A percentile compares a stretch with the other conserved stretches of the same genome.
These are phyloP conservation scores for Eupsittula cactorum DNA, from an alignment of 2,113 vertebrate genomes.

Conservation along the genomic window DNA sequence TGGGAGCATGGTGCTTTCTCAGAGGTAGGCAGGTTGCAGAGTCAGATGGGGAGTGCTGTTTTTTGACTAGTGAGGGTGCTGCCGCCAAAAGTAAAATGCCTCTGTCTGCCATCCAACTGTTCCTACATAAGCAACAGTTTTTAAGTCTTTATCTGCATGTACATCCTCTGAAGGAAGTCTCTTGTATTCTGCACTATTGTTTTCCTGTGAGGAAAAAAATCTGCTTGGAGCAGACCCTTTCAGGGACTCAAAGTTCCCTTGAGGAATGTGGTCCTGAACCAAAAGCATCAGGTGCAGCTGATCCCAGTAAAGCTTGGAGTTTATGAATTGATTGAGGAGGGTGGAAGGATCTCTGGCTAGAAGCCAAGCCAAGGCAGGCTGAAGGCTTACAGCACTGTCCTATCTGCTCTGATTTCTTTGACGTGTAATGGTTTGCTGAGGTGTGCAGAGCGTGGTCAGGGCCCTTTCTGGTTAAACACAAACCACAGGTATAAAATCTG, in stretches of 20 bases:
- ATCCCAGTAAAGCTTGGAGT: neutral
- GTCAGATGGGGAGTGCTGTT: neutral
- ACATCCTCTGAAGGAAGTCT: neutral
- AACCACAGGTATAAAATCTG: neutral
- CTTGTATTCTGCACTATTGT: neutral
- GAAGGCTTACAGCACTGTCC: neutral
- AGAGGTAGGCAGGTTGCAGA: neutral
- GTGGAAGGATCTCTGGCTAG: neutral
- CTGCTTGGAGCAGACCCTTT: neutral
- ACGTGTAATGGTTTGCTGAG: neutral
- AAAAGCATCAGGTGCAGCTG: slow-evolving; percentile 39
- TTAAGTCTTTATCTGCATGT: neutral
- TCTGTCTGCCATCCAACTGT: neutral
- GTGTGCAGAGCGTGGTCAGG: accelerated
- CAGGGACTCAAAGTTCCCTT: neutral
- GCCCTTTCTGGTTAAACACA: neutral
- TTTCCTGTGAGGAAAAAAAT: neutral
- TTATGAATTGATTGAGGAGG: neutral
- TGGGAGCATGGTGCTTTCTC: accelerated
- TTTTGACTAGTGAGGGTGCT: neutral
- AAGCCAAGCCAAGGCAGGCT: neutral
- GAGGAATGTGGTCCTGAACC: neutral
- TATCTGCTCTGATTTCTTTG: neutral
- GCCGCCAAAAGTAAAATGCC: neutral
- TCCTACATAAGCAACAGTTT: neutral